Base-by-base conservation (phyloP, 2,888 invertebrate genomes). In the Leucophora obtusa region DNA sequence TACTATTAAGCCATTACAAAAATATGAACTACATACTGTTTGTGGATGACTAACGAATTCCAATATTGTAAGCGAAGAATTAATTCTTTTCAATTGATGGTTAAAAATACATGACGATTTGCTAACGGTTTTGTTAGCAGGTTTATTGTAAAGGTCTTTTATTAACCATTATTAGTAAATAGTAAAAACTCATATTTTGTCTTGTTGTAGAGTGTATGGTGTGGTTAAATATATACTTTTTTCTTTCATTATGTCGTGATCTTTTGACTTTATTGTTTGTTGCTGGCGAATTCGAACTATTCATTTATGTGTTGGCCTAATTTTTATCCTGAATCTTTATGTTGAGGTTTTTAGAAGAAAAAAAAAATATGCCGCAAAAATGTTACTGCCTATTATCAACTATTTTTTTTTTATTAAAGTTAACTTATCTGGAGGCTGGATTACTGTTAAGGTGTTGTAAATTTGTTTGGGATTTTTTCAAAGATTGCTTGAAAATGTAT, bases 181-280 rank as follows among this genome's bases (percentile, higher is more conserved):
- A 33, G 11, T n/a, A 53, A 47, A n/a, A 56, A 56, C 35, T 35
- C 17, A 47, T 33, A 17, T 59, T 72, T 51, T 50, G 17, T 0
- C 51, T 51, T 33, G 15, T 14, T 56, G 15, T 33, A 28, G 4
- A 28, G 4, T 47, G 11, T 35, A 24, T 73, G 47, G 15, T 65
- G 68, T 54, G 58, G 65, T 56, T 65, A 54, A 65, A 62, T 70
- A 65, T 70, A 59, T 59, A 35, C 28, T 71, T 71, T 75, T 79
- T 60, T 68, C 70, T 70, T 76, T 73, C 43, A 73, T 66, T 71
- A 62, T 79, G 81, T 83, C 83, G 83, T 83, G 83, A 83, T 83
- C 83, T 83, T 78, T 83, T 79, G 82, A 80, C 82, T 78, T 59
- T 28, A 56, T 69, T 73, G 60, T 59, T 66, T 54, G 66, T 69